Percentiles rank a stretch among this genome's conserved stretches.
Evolutionary conservation across 2,113 vertebrate species (phyloP).

Genomic region (Oreochromis aureus): DNA sequence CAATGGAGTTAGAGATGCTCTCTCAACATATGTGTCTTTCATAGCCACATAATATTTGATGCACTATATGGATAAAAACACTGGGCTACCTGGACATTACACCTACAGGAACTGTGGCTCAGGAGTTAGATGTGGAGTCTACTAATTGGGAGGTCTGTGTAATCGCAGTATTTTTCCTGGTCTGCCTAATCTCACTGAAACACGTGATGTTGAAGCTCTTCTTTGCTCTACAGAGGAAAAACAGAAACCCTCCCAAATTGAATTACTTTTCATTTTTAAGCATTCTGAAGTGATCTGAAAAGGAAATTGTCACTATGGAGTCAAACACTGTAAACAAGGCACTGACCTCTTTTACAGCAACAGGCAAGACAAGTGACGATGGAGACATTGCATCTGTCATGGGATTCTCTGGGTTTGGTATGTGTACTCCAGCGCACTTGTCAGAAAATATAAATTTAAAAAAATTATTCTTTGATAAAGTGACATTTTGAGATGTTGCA

Average conservation of each 20-base stretch:
- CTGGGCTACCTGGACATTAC: background rate
- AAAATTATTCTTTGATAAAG: background rate
- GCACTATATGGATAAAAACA: background rate
- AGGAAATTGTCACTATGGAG: background rate
- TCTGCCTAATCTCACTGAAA: background rate
- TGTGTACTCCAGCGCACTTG: background rate
- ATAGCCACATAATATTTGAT: background rate
- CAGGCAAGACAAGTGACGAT: constrained; percentile 23
- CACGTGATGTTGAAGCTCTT: background rate
- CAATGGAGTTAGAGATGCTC: background rate
- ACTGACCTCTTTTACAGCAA: background rate
- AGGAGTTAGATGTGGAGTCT: background rate
- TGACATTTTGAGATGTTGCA: background rate
- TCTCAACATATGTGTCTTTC: background rate
- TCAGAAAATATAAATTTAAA: background rate
- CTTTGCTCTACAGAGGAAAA: background rate
- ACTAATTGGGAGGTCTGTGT: background rate
- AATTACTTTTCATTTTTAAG: background rate
- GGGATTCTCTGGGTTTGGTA: constrained; percentile 79
- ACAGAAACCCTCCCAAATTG: background rate
- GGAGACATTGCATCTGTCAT: constrained; percentile 71
- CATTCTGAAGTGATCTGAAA: background rate
- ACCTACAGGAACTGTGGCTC: background rate
- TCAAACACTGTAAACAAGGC: background rate
- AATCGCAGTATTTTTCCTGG: background rate